Percentiles rank a stretch among this genome's conserved stretches.
phyloP scores from a whole-genome alignment of 2,113 vertebrate genomes.

The Glaucidium brasilianum region DNA sequence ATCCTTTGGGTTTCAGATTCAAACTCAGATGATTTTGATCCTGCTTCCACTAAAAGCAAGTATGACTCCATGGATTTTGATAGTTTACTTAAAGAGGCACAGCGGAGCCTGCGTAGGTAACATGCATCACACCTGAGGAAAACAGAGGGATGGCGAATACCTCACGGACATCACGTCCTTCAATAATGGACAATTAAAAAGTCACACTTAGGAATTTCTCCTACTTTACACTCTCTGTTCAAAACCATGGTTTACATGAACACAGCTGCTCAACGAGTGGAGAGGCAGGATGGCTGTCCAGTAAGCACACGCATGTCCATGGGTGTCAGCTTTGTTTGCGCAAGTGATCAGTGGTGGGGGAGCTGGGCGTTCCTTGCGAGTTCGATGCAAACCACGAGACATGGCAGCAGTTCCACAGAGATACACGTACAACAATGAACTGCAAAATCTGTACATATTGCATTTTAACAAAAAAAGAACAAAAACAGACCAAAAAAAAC shows the following conservation, averaged over 20 bases:
- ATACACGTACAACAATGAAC: conserved; percentile 65
- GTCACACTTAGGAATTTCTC: conserved; percentile 78
- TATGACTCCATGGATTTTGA: conserved; percentile 99
- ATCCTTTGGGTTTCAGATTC: conserved; percentile 82
- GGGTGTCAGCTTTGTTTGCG: conserved; percentile 73
- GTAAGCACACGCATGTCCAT: conserved; percentile 67
- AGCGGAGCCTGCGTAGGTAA: conserved; percentile 98
- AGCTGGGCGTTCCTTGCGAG: conserved; percentile 25
- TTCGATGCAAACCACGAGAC: conserved; percentile 62
- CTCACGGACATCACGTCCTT: conserved; percentile 83
- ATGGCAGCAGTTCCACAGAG: conserved; percentile 80
- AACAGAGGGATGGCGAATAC: conserved; percentile 75
- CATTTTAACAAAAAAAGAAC: conserved; percentile 69
- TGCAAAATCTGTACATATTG: conserved; percentile 74
- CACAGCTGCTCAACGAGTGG: conserved; percentile 88
- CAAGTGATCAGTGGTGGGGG: conserved; percentile 42
- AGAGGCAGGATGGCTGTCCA: conserved; percentile 68
- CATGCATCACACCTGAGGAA: conserved; percentile 72
- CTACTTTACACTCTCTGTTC: conserved; percentile 88
- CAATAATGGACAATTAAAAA: conserved; percentile 81
- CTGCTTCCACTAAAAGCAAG: conserved; percentile 98
- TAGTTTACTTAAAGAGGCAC: conserved; percentile 97
- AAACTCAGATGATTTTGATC: conserved; percentile 98
- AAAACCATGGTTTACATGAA: conserved; percentile 98
- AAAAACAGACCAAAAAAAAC: conserved; percentile 56